These are phyloP conservation scores for Parnassius glacialis DNA, from an alignment of 2,888 invertebrate species.

Conservation along the genomic window DNA sequence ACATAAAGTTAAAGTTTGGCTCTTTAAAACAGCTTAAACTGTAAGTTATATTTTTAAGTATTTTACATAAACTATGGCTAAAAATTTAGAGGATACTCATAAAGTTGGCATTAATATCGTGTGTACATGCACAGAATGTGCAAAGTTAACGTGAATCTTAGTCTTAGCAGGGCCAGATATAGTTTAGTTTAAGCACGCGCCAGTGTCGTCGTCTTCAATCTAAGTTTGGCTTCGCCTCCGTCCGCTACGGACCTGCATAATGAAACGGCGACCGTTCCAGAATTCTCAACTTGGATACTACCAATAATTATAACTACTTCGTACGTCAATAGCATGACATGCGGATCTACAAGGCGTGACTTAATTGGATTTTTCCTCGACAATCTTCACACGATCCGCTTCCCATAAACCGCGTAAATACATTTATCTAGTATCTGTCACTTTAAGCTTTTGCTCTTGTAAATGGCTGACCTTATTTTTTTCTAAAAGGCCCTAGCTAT, in stretches of 20 bases:
- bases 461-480: slow-evolving; percentile 77
- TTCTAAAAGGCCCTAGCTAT: slow-evolving; percentile 71
- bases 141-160: slow-evolving; percentile 69
- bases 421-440: slow-evolving; percentile 79
- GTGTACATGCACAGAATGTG: slow-evolving; percentile 32
- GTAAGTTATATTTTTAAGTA: not conserved
- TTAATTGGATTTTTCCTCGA: slow-evolving; percentile 19
- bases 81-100: slow-evolving; percentile 2
- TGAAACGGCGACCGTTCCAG: slow-evolving; percentile 64
- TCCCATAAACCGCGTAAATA: slow-evolving; percentile 71
- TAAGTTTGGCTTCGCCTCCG: slow-evolving; percentile 70
- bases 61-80: slow-evolving; percentile 14
- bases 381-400: slow-evolving; percentile 54
- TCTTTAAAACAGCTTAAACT: slow-evolving; percentile 7
- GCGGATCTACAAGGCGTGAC: not conserved
- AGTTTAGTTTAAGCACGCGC: slow-evolving; percentile 77
- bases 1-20: not conserved
- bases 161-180: slow-evolving; percentile 63
- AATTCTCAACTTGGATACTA: slow-evolving; percentile 60
- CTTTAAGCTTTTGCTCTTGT: slow-evolving; percentile 76
- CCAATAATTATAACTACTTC: slow-evolving; percentile 60
- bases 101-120: slow-evolving; percentile 18
- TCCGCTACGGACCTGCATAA: slow-evolving; percentile 73
- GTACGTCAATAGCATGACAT: slow-evolving; percentile 13
- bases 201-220: slow-evolving; percentile 74